These are phyloP conservation scores for Sebastes melanostomus DNA, from an alignment of 2,797 vertebrate species.

Conservation along the genomic window DNA sequence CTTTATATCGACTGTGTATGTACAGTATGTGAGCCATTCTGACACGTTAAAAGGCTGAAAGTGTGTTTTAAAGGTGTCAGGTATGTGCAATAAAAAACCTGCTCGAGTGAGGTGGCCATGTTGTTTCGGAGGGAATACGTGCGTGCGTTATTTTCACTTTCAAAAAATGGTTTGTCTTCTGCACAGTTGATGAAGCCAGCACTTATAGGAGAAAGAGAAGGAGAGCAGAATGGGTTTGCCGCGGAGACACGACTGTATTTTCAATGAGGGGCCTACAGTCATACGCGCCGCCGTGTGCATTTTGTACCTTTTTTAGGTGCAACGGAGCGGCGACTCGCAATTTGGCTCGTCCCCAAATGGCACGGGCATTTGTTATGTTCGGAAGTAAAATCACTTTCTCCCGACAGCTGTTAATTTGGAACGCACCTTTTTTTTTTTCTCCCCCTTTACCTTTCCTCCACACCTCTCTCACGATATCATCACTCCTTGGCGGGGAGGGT, in stretches of 20 bases:
- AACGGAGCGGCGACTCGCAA: slow-evolving; percentile 48
- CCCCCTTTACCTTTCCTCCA: background rate
- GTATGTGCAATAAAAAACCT: slow-evolving; percentile 8
- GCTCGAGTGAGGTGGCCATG: background rate
- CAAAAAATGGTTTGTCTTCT: slow-evolving; percentile 5
- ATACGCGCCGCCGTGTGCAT: slow-evolving; percentile 27
- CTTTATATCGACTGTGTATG: background rate
- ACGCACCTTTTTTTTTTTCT: background rate
- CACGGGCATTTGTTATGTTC: slow-evolving; percentile 43
- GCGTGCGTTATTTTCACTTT: background rate
- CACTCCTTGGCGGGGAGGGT: slow-evolving; percentile 7
- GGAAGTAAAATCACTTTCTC: slow-evolving; percentile 37
- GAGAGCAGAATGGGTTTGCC: slow-evolving; percentile 34
- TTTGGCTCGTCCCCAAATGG: slow-evolving; percentile 61
- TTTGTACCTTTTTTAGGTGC: slow-evolving; percentile 55
- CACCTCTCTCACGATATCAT: slow-evolving; percentile 5
- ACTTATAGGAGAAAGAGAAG: background rate
- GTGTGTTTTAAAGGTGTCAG: background rate
- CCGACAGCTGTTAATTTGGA: slow-evolving; percentile 54
- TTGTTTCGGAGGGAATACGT: slow-evolving; percentile 9
- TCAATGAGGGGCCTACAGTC: slow-evolving; percentile 64
- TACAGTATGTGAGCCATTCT: background rate
- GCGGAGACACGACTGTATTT: slow-evolving; percentile 56
- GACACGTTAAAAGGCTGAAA: background rate
- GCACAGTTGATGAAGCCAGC: slow-evolving; percentile 7